Base-by-base conservation (phyloP, 2,797 vertebrate species). In the Atherinosoma microstoma region DNA sequence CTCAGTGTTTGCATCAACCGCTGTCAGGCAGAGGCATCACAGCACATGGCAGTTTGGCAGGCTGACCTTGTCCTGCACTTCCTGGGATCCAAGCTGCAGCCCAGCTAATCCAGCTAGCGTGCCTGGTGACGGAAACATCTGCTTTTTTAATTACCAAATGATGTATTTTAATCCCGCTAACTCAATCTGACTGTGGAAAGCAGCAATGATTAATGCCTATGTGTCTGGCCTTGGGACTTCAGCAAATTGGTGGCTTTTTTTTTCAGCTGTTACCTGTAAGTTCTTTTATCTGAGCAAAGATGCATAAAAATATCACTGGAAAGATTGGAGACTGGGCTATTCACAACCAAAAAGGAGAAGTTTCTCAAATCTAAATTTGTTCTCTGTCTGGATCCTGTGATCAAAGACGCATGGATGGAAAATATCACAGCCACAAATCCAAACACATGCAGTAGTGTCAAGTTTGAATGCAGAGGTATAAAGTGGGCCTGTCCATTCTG, bases 51-150 rank as follows among this genome's bases (percentile, higher is more conserved):
- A 76, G 86, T 80, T 81, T 84, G 83, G 80, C 77, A 74, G 75
- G 49, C 76, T 91, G 90, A 92, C 92, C 91, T 92, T 91, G 92
- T 78, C 75, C 76, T 79, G 83, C 78, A 86, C 88, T 89, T 84
- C 71, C 84, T 75, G 68, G 78, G 69, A 89, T 85, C 69, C 71
- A 32, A 18, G 0, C 67, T 61, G 69, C 80, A 69, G 64, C 81
- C 35, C 22, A 5, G 65, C 63, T 92, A 81, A 90, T 92, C 89
- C 88, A 70, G 76, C 84, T 83, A 84, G 79, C 75, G 64, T 75
- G 80, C 59, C 85, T 76, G 64, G 53, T 86, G 69, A n/a, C 53
- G 60, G 83, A 86, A 92, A 88, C 89, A 89, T 90, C 89, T 90
- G 86, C 79, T 84, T 49, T 84, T 87, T 87, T 87, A 88, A 92